Conservation (phyloP, 2,888 invertebrate species). For the Erebia palarica region DNA sequence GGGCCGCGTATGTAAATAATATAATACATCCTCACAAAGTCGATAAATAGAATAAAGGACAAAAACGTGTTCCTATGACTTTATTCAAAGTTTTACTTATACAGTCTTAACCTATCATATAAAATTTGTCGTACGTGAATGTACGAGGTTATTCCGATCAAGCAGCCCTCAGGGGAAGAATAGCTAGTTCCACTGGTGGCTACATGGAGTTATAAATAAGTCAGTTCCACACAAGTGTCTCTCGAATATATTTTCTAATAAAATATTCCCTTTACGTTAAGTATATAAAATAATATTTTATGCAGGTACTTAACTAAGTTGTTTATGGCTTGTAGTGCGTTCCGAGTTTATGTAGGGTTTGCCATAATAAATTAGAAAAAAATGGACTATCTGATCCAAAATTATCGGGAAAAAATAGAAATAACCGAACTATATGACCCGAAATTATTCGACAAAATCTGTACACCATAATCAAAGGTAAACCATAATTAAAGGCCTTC, state of each 20-base stretch:
- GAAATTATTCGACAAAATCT: neutral
- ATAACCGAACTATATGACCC: neutral
- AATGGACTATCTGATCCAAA: neutral
- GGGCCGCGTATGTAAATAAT: too few relatives aligned
- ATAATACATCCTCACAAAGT: neutral
- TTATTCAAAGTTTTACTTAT: neutral
- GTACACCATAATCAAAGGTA: too few relatives aligned
- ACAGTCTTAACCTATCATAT: neutral
- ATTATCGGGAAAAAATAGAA: neutral
- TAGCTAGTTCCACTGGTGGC: constrained; percentile 5
- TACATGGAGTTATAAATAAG: constrained; percentile 18
- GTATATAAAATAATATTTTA: neutral
- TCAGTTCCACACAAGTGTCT: constrained; percentile 13
- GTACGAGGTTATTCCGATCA: constrained; percentile 1
- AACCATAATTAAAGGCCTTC: too few relatives aligned
- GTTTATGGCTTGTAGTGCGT: neutral
- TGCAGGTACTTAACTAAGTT: neutral
- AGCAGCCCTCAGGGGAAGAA: constrained; percentile 18
- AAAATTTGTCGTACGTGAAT: constrained; percentile 16
- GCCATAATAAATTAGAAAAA: neutral
- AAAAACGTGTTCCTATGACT: neutral
- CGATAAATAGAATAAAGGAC: neutral
- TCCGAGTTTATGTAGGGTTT: neutral
- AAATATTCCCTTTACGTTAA: constrained; percentile 7
- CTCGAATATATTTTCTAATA: constrained; percentile 16